Base-by-base conservation (phyloP, 1,140 invertebrate species). In the Brachionus koreanus region DNA sequence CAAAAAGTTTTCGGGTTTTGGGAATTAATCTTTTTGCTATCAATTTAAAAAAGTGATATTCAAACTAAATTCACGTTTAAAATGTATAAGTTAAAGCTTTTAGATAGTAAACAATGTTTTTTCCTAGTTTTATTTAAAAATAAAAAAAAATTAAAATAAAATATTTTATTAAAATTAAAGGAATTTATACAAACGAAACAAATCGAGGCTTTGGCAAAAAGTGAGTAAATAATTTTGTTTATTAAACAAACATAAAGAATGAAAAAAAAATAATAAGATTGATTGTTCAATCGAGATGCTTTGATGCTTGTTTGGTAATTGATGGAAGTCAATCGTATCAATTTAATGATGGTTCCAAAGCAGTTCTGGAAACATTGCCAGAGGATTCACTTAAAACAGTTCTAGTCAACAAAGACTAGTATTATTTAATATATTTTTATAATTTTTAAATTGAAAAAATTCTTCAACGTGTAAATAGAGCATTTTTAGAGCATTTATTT, bases 261-360 rank as follows among this genome's bases (percentile, higher is more conserved):
- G 25, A 76, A 76, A 29, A 29, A 83, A 52, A 23, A 77, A 33
- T 57, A 67, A 19, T 3, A 46, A 91, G 91, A 43, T 91, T 98
- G 23, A 90, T 91, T 77, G 91, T 98, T 0, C 91, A 92, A 85
- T 98, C 96, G 0, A 91, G 94, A 79, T 98, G 97, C 90, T 93
- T 93, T 83, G 95, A 98, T 89, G 97, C 95, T 0, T 93, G 93
- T 86, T 88, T 98, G 10, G 96, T 98, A 0, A 92, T 99, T n/a
- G 97, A 99, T 89, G 97, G 97, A 19, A 95, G 95, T 75, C 92
- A 97, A 7, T 95, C 94, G 0, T 96, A 95, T 86, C 91, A 92
- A 0, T 98, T 98, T 88, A 98, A 98, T 88, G 94, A 97, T 87
- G 97, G 97, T 3, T 93, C 95, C 0, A 91, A 92, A 84, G 96